Base-by-base conservation (phyloP, 2,888 invertebrate genomes). In the Nebria salina region DNA sequence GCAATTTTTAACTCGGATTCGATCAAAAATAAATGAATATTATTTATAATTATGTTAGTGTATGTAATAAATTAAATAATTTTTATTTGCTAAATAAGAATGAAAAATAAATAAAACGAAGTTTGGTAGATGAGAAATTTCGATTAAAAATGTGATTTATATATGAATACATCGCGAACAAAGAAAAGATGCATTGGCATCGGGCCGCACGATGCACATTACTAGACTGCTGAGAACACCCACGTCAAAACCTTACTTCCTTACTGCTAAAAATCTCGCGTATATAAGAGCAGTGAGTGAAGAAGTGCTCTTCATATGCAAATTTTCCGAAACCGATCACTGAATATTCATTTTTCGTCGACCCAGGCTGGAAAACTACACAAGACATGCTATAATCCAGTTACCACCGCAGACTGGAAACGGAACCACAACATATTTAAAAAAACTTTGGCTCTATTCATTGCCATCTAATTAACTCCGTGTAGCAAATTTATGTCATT, bases 321-420 rank as follows among this genome's bases (percentile, higher is more conserved):
- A 81, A 81, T 81, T 76, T 72, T 11, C 7, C 42, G 73, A 75
- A 34, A 75, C 73, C 42, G 72, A 76, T 73, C 81, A 81, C 65
- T 81, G 81, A 81, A 81, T 81, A 81, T 81, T 81, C 81, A 81
- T 81, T 81, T 81, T 81, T 81, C 70, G 75, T 25, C 15, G 77
- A 41, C 25, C 74, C 25, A 68, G 64, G 54, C n/a, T 70, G 26
- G 41, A 65, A 79, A 79, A 79, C 79, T 79, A 73, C 34, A 42
- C 43, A 66, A 79, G 79, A 79, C 79, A 66, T 15, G 68, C 68
- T 64, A 41, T 78, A 78, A 78, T 78, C 78, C 73, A 72, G 78
- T 78, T 78, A 78, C 54, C 13, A 54, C 54, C 4, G 54, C 54
- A 54, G 54, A 54, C 54, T 2, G 54, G 13, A 54, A 8, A 54